Percentiles rank a stretch among this genome's conserved stretches.
Evolutionary conservation across 2,113 vertebrate genomes (phyloP).

Genomic region (Xyrauchen texanus): DNA sequence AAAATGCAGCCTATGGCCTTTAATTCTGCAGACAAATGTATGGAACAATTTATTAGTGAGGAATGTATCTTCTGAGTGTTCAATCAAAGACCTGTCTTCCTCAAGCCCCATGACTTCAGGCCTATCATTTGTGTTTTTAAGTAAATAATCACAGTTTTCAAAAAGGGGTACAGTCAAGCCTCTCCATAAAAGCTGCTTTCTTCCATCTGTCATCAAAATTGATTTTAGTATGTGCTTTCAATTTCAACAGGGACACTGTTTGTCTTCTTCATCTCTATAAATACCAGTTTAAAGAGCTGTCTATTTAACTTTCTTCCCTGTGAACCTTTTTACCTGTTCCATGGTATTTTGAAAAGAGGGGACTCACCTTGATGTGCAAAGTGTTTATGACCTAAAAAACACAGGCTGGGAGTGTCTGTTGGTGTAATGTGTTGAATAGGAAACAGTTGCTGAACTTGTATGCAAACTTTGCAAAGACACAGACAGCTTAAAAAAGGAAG

Average conservation of each 20-base stretch:
- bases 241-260: slow-evolving; percentile 81
- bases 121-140: slow-evolving; percentile 85
- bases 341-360: slow-evolving; percentile 73
- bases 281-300: slow-evolving; percentile 80
- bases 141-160: slow-evolving; percentile 84
- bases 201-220: slow-evolving; percentile 94
- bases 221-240: slow-evolving; percentile 85
- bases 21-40: slow-evolving; percentile 89
- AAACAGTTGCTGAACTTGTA: too few relatives aligned
- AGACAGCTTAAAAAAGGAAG: slow-evolving; percentile 53
- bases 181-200: slow-evolving; percentile 87
- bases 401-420: too few relatives aligned
- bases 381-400: too few relatives aligned
- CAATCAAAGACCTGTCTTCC: slow-evolving; percentile 84
- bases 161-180: slow-evolving; percentile 78
- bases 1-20: slow-evolving; percentile 80
- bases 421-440: too few relatives aligned
- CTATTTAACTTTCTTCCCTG: slow-evolving; percentile 81
- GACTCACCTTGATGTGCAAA: slow-evolving; percentile 68
- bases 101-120: slow-evolving; percentile 73
- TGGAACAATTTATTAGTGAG: slow-evolving; percentile 88
- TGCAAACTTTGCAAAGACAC: neutral
- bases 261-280: slow-evolving; percentile 72
- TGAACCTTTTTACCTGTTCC: slow-evolving; percentile 75
- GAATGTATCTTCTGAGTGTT: slow-evolving; percentile 80